These are phyloP conservation scores for Semnornis frantzii DNA, from an alignment of 2,113 vertebrate genomes.

Conservation along the genomic window DNA sequence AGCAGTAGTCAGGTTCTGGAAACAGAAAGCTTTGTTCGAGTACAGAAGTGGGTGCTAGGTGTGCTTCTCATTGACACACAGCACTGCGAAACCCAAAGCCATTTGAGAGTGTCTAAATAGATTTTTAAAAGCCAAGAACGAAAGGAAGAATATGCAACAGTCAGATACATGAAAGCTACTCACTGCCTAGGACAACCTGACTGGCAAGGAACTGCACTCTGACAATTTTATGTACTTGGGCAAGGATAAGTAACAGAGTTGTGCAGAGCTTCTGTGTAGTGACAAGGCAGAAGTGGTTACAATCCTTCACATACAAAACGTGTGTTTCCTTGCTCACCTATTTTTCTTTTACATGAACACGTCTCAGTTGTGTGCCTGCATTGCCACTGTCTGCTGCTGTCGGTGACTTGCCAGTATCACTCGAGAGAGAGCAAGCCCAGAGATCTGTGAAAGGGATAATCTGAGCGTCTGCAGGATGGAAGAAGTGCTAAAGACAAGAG, in stretches of 20 bases:
- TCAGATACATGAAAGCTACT: not conserved
- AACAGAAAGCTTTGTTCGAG: conserved; percentile 53
- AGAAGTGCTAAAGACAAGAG: conserved; percentile 42
- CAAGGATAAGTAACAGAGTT: not conserved
- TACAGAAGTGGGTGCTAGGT: conserved; percentile 4
- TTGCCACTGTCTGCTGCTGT: not conserved
- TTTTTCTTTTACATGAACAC: not conserved
- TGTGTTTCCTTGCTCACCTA: not conserved
- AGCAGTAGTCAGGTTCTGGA: conserved; percentile 31
- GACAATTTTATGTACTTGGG: not conserved
- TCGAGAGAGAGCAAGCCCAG: not conserved
- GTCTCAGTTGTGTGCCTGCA: not conserved
- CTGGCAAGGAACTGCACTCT: not conserved
- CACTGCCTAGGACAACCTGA: not conserved
- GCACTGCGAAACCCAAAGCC: conserved; percentile 45
- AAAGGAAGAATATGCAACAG: not conserved
- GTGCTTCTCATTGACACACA: conserved; percentile 39
- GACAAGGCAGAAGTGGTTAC: not conserved
- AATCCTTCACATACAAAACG: not conserved
- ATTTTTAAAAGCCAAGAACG: not conserved
- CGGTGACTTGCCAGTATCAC: not conserved
- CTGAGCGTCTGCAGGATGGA: not conserved
- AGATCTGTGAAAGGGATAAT: not conserved
- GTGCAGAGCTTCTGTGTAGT: rapidly evolving
- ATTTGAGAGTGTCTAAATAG: conserved; percentile 20